These are phyloP conservation scores for Scaptomyza pallida DNA, from an alignment of 1,140 invertebrate genomes.

Conservation along the genomic window DNA sequence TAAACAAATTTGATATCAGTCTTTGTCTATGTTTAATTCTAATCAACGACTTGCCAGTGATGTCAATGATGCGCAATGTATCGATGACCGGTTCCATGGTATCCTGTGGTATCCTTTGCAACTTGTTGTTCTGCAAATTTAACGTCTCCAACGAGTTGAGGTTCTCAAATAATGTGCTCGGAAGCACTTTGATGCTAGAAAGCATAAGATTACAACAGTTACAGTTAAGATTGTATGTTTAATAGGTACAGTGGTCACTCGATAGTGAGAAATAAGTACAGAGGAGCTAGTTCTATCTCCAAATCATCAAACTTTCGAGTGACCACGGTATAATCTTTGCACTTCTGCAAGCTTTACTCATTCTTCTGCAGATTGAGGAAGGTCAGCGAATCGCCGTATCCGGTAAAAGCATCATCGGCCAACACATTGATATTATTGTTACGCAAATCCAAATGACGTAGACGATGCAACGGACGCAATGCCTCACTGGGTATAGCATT, in stretches of 20 bases:
- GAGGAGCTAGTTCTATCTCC: too few species aligned
- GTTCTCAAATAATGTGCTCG: slow-evolving; percentile 91
- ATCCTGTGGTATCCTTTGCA: slow-evolving; percentile 92
- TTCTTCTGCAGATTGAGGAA: slow-evolving; percentile 96
- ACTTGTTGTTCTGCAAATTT: slow-evolving; percentile 94
- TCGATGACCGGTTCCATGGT: slow-evolving; percentile 95
- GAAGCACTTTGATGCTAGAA: slow-evolving; percentile 90
- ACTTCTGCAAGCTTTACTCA: slow-evolving; percentile 86
- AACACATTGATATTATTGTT: slow-evolving; percentile 94
- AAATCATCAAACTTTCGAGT: neutral
- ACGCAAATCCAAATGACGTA: slow-evolving; percentile 94
- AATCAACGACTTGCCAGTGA: slow-evolving; percentile 88
- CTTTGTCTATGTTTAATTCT: neutral
- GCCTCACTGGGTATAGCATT: slow-evolving; percentile 92
- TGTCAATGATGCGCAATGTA: slow-evolving; percentile 92
- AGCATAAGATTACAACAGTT: slow-evolving; percentile 1
- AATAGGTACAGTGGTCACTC: neutral
- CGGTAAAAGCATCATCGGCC: slow-evolving; percentile 93
- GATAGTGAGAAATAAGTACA: neutral
- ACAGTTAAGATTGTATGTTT: neutral
- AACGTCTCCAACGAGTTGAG: slow-evolving; percentile 94
- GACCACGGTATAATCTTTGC: neutral
- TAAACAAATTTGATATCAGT: slow-evolving; percentile 81
- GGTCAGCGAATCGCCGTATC: slow-evolving; percentile 95
- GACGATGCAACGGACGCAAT: slow-evolving; percentile 90